Evolutionary conservation across 2,113 vertebrate genomes (phyloP), one percentile per base, ranked within the genome.

Genomic region (Turdus rufiventris): DNA sequence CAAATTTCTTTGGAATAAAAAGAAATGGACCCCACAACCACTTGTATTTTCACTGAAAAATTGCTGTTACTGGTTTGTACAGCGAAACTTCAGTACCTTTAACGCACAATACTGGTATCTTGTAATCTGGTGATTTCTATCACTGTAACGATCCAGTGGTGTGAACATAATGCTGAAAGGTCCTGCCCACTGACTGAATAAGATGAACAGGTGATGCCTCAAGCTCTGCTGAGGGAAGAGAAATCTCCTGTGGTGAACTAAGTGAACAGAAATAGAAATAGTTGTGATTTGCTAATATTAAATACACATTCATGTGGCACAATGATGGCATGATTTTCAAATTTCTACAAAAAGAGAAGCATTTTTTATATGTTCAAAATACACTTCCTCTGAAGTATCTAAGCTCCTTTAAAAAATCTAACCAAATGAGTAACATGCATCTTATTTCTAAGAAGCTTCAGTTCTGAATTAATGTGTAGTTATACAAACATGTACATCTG

Each of bases 141-240:
- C 99, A 74, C 99, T 99, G 97, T 99, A 99, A 36, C 99, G 99
- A 75, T 99, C 99, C 76, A 99, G 97, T 4, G 99, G 99, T 4
- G 99, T 99, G 93, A 99, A 99, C 99, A 99, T 99, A 83, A 99
- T 99, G 86, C 99, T 99, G 98, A 99, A 99, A 56, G 99, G 99
- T 66, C 99, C 99, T 4, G 99, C 99, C 99, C 99, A 99, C 84
- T 99, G 99, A 96, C 99, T 99, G 96, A 99, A 99, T 81, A 99
- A 98, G 96, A 99, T 99, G 98, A 99, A 99, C 83, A 99, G 98
- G 92, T 99, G 99, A 95, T 99, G 99, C 71, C 99, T 98, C 96
- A 99, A 96, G 91, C 99, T 99, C 97, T 99, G 99, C 90, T 99
- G 99, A 86, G 99, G 99, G 96, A 99, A 99, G 61, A 99, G 98